A percentile compares a stretch with the other conserved stretches of the same genome.
Conservation (phyloP, 2,113 vertebrate species). For the Neoarius graeffei region DNA sequence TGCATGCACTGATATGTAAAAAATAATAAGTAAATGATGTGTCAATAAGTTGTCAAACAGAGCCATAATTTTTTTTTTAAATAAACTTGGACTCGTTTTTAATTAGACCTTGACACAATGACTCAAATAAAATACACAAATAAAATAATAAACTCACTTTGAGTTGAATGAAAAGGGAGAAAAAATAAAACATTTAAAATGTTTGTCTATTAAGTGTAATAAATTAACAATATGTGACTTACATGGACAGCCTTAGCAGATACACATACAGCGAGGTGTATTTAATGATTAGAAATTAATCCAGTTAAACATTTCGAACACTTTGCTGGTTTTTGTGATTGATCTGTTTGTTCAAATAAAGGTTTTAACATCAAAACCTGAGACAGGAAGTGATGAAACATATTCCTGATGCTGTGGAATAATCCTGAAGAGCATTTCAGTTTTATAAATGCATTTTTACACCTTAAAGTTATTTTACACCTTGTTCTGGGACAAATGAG, state of each 20-base stretch:
- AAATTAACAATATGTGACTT: neutral
- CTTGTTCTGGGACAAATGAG: neutral
- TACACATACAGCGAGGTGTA: neutral
- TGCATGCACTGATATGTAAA: neutral
- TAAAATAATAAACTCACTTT: neutral
- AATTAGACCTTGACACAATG: neutral
- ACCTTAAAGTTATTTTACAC: neutral
- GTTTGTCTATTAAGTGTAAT: neutral
- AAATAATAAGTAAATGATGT: neutral
- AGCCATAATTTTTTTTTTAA: neutral
- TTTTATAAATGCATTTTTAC: neutral
- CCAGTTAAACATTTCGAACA: constrained; percentile 1
- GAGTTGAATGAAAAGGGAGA: neutral
- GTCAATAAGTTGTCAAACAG: neutral
- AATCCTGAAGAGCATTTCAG: neutral
- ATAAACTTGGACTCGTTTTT: neutral
- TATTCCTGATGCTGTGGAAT: neutral
- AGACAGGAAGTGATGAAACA: constrained; percentile 37
- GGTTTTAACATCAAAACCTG: constrained; percentile 28
- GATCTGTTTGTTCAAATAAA: constrained; percentile 9
- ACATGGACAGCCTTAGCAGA: neutral
- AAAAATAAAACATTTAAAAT: too few species aligned
- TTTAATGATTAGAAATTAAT: neutral
- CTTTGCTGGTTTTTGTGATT: neutral
- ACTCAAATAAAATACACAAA: neutral